Percentiles rank a stretch among this genome's conserved stretches.
phyloP scores from a whole-genome alignment of 2,888 invertebrate genomes.

The Plebejus anna region DNA sequence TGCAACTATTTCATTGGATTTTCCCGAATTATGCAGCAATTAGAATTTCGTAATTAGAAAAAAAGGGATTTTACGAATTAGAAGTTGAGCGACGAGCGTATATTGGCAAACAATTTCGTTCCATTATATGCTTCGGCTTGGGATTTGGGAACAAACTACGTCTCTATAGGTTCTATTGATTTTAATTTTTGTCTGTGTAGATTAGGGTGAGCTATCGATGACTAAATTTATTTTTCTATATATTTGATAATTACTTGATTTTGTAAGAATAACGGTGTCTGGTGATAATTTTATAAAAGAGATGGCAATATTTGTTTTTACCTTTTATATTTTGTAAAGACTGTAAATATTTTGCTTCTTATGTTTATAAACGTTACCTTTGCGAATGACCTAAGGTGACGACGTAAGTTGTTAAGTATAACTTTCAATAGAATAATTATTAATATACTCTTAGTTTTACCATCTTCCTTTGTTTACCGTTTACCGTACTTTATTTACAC shows the following conservation, averaged over 20 bases:
- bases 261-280: slow-evolving; percentile 19
- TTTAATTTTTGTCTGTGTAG: slow-evolving; percentile 25
- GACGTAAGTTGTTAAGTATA: slow-evolving; percentile 20
- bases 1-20: neutral
- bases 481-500: neutral
- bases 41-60: neutral
- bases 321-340: slow-evolving; percentile 29
- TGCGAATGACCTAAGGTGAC: slow-evolving; percentile 1
- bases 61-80: neutral
- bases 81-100: neutral
- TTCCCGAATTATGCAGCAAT: neutral
- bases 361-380: slow-evolving; percentile 11
- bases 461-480: neutral
- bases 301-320: slow-evolving; percentile 21
- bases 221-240: slow-evolving; percentile 15
- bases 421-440: slow-evolving; percentile 19
- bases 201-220: slow-evolving; percentile 14
- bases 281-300: slow-evolving; percentile 28
- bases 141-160: slow-evolving; percentile 70
- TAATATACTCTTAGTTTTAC: slow-evolving; percentile 4
- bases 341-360: slow-evolving; percentile 27
- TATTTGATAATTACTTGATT: slow-evolving; percentile 5
- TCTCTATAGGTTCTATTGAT: slow-evolving; percentile 41
- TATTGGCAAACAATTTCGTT: slow-evolving; percentile 1
- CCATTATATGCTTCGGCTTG: slow-evolving; percentile 8